A percentile compares a stretch with the other conserved stretches of the same genome.
Conservation (phyloP, 2,797 vertebrate genomes). For the Kryptopterus vitreolus region DNA sequence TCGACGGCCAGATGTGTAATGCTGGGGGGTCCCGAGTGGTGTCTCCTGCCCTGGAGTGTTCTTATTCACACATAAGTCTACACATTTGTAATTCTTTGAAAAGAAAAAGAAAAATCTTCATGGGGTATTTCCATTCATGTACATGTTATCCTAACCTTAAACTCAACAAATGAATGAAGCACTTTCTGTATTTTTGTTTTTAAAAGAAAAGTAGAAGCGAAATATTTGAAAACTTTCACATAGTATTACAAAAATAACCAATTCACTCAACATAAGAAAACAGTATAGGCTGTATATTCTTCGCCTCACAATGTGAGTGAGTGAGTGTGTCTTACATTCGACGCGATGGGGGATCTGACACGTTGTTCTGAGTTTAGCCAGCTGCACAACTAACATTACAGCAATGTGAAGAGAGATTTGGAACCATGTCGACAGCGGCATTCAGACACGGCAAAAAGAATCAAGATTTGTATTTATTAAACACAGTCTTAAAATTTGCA, state of each 20-base stretch:
- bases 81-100: conserved; percentile 1
- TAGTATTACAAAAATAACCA: not conserved
- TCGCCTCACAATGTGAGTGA: not conserved
- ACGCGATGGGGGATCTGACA: conserved; percentile 24
- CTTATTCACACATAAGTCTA: conserved; percentile 26
- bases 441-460: not conserved
- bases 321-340: conserved; percentile 36
- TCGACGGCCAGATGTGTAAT: conserved; percentile 76
- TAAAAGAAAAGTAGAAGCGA: not conserved
- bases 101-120: too few species aligned
- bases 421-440: not conserved
- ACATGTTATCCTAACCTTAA: not conserved
- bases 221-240: not conserved
- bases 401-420: not conserved
- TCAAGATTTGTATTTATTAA: not conserved
- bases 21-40: conserved; percentile 64
- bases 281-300: conserved; percentile 13
- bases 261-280: conserved; percentile 32
- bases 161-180: not conserved
- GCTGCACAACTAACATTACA: conserved; percentile 1
- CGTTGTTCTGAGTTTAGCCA: conserved; percentile 23
- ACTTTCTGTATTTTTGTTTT: not conserved
- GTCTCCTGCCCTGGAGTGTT: conserved; percentile 58
- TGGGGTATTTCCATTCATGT: not conserved
- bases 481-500: too few species aligned